A percentile compares a stretch with the other conserved stretches of the same genome.
Conservation (phyloP, 2,797 vertebrate species). For the Acrossocheilus fasciatus region DNA sequence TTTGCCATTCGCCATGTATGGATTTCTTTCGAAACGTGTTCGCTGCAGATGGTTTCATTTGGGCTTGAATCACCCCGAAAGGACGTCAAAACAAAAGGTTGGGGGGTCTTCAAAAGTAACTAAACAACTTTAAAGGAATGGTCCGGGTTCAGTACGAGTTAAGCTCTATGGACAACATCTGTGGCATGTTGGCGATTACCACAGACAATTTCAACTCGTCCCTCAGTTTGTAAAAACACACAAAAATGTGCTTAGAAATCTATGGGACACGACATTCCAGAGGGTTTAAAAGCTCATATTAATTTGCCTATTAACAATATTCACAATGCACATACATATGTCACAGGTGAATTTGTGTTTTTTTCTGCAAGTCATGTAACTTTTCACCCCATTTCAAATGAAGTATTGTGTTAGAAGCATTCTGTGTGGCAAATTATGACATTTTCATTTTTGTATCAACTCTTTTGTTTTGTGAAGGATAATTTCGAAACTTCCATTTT, state of each 20-base stretch:
- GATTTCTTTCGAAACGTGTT: neutral
- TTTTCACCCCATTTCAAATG: neutral
- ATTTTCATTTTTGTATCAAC: neutral
- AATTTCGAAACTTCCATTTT: neutral
- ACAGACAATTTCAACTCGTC: neutral
- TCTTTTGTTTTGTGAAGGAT: neutral
- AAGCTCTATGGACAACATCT: slow-evolving; percentile 34
- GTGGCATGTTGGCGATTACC: slow-evolving; percentile 24
- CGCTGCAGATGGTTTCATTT: slow-evolving; percentile 24
- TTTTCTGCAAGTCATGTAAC: neutral
- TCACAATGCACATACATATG: neutral
- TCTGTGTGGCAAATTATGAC: neutral
- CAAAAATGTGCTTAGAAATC: neutral
- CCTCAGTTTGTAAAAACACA: slow-evolving; percentile 9
- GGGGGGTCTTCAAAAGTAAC: slow-evolving; percentile 32
- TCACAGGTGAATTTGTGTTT: neutral
- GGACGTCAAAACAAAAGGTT: slow-evolving; percentile 38
- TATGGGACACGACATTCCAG: neutral
- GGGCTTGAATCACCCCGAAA: neutral
- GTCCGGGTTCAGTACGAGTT: slow-evolving; percentile 30
- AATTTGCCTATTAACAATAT: neutral
- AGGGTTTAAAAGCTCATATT: neutral
- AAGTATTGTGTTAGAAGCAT: neutral
- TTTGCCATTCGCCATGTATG: neutral
- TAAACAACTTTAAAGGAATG: slow-evolving; percentile 39